Base-by-base conservation (phyloP, 1,140 invertebrate species). In the Lethocerus indicus region DNA sequence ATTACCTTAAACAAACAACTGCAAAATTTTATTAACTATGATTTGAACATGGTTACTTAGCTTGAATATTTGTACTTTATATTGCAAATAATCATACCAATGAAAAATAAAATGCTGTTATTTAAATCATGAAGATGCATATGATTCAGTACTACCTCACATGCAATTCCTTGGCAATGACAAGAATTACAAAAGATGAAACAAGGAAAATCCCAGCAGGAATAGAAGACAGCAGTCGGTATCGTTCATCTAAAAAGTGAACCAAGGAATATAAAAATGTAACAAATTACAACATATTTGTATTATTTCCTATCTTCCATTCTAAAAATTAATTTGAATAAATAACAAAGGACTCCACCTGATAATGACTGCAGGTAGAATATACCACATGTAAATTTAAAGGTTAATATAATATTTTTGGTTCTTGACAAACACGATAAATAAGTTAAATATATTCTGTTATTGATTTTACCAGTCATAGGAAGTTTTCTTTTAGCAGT, bases 401-500 rank as follows among this genome's bases (percentile, higher is more conserved):
- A 39, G 23, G 13, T 39, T 20, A 5, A 39, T 6, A 20, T 6
- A 39, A 39, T 5, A 39, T 12, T 20, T 20, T 32, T 9, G n/a
- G 27, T 44, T 14, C 3, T 23, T 37, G n/a, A n/a, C 26, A 24
- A 20, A 26, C 25, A 23, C 24, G n/a, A 37, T 18, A 39, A 13
- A n/a, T 16, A 18, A 21, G 18, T 14, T n/a, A 14, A 7, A 37
- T 20, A 16, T 3, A 4, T 47, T 13, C 2, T 23, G 3, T 6
- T 16, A 23, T 2, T 25, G 26, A 12, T 1, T 52, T 51, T 52
- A 56, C 55, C 78, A 72, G 80, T 83, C 75, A 83, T 82, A 46
- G 73, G 65, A 43, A 69, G 64, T 5, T 78, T 78, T 63, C 78
- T 81, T 60, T 81, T 81, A 0, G 71, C 68, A 2, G 72, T 71